phyloP scores from a whole-genome alignment of 2,113 vertebrate species.

The Aptenodytes forsteri region DNA sequence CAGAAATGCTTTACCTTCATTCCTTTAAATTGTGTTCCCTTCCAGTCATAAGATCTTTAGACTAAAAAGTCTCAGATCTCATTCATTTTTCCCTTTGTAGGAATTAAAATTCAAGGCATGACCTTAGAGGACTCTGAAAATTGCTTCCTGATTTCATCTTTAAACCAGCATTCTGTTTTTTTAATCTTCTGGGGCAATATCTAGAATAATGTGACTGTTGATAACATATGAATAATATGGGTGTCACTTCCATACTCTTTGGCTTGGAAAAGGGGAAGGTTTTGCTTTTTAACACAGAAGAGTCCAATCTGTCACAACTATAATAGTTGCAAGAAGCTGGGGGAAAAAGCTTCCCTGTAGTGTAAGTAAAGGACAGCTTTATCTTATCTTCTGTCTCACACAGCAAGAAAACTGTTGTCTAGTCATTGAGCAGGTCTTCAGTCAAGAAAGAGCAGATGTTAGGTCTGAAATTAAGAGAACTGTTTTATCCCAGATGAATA shows the following conservation, averaged over 20 bases:
- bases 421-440: background rate
- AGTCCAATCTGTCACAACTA: background rate
- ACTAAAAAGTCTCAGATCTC: background rate
- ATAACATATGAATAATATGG: background rate
- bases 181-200: background rate
- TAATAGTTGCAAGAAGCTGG: background rate
- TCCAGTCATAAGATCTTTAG: background rate
- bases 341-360: background rate
- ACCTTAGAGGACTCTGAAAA: background rate
- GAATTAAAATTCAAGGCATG: constrained; percentile 17
- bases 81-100: background rate
- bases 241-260: background rate
- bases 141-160: background rate
- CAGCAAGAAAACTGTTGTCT: background rate
- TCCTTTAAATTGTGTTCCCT: background rate
- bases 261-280: background rate
- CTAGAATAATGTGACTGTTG: background rate
- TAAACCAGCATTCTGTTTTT: background rate
- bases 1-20: background rate
- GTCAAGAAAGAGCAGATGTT: background rate
- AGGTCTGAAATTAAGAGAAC: constrained; percentile 1
- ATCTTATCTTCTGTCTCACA: background rate
- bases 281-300: background rate
- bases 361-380: background rate
- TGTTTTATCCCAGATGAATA: background rate